Evolutionary conservation across 2,888 invertebrate genomes (phyloP).

Genomic region (Scaptomyza reducta): DNA sequence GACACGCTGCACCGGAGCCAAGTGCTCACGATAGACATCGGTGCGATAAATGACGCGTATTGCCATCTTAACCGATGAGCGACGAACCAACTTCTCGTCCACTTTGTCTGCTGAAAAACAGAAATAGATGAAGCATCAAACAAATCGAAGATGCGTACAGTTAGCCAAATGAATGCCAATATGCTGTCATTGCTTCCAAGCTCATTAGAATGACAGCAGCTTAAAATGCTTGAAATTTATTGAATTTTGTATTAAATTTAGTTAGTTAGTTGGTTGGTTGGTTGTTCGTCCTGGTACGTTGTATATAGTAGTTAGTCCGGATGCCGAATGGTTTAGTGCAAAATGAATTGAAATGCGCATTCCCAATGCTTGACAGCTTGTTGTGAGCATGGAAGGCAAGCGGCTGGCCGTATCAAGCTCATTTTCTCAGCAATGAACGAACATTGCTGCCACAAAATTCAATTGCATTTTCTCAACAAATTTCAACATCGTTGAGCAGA

Average conservation of each 20-base stretch:
- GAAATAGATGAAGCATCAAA: slow-evolving; percentile 3
- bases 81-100: slow-evolving; percentile 92
- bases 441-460: neutral
- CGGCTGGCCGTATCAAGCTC: slow-evolving; percentile 45
- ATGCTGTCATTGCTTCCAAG: slow-evolving; percentile 48
- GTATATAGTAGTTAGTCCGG: neutral
- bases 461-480: neutral
- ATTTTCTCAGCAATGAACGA: slow-evolving; percentile 5
- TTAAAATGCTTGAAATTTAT: slow-evolving; percentile 14
- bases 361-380: slow-evolving; percentile 40
- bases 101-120: slow-evolving; percentile 89
- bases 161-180: slow-evolving; percentile 35
- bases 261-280: slow-evolving; percentile 1
- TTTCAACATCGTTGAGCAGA: too few species aligned
- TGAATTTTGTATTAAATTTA: slow-evolving; percentile 25
- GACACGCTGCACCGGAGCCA: slow-evolving; percentile 78
- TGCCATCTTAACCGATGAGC: slow-evolving; percentile 93
- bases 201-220: slow-evolving; percentile 17
- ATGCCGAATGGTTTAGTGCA: slow-evolving; percentile 43
- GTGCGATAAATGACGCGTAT: slow-evolving; percentile 91
- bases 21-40: slow-evolving; percentile 75
- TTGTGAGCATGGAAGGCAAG: slow-evolving; percentile 43
- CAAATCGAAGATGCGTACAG: slow-evolving; percentile 11
- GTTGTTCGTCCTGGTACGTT: slow-evolving; percentile 24
- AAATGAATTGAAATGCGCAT: slow-evolving; percentile 48